Conservation (phyloP, 2,888 invertebrate species). For the Meghimatium bilineatum region DNA sequence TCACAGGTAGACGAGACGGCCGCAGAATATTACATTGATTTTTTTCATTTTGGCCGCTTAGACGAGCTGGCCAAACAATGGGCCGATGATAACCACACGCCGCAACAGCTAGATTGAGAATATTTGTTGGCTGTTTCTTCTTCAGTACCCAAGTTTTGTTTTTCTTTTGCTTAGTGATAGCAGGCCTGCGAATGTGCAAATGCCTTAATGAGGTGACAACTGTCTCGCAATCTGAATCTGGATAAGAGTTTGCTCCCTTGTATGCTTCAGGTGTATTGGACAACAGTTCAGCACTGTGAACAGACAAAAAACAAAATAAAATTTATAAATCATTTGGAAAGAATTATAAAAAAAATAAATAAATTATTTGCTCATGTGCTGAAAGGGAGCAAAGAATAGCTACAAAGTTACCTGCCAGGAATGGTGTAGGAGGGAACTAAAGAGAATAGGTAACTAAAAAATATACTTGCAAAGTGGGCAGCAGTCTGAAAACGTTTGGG, state of each 20-base stretch:
- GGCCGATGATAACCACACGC: conserved; percentile 28
- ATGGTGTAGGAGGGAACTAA: too few species aligned
- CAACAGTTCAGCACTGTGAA: conserved; percentile 37
- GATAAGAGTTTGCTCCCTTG: conserved; percentile 2
- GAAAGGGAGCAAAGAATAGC: too few species aligned
- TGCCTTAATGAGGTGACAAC: conserved; percentile 34
- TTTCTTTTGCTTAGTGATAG: neutral
- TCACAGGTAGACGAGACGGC: conserved; percentile 17
- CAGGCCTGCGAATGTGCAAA: conserved; percentile 31
- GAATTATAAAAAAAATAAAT: too few species aligned
- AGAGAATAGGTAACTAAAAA: too few species aligned
- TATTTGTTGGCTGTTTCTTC: conserved; percentile 12
- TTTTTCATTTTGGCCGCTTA: neutral
- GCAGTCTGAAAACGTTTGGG: too few species aligned
- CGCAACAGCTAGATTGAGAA: conserved; percentile 35
- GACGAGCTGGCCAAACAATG: conserved; percentile 43
- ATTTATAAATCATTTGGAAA: neutral
- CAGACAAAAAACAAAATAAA: neutral
- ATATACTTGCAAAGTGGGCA: too few species aligned
- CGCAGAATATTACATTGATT: neutral
- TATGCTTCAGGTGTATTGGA: neutral
- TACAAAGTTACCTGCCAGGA: too few species aligned
- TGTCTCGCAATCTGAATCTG: conserved; percentile 12
- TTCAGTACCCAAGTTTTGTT: neutral
- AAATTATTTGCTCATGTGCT: too few species aligned